These are phyloP conservation scores for Zaprionus africanus DNA, from an alignment of 1,140 invertebrate species.

Conservation along the genomic window DNA sequence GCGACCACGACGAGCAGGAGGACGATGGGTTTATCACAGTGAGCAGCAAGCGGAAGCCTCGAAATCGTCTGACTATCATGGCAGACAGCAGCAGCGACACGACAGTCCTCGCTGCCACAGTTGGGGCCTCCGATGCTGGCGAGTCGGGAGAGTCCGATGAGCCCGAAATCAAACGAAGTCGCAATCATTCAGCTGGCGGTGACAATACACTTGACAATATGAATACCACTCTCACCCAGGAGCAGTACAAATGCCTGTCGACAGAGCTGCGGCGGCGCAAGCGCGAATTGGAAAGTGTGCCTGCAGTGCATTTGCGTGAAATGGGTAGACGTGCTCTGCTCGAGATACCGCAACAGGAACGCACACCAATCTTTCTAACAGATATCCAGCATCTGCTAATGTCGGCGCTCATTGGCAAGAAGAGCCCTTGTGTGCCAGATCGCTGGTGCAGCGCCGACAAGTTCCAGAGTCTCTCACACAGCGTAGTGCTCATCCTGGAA, in stretches of 20 bases:
- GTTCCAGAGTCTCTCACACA: slow-evolving; percentile 88
- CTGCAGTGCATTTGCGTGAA: slow-evolving; percentile 87
- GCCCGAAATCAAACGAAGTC: slow-evolving; percentile 47
- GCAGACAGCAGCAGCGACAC: slow-evolving; percentile 26
- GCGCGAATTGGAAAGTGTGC: slow-evolving; percentile 85
- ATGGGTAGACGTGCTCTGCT: slow-evolving; percentile 87
- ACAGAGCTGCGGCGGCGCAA: slow-evolving; percentile 86
- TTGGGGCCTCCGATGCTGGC: slow-evolving; percentile 5
- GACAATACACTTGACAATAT: slow-evolving; percentile 51
- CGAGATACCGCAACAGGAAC: slow-evolving; percentile 84
- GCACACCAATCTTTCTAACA: slow-evolving; percentile 91
- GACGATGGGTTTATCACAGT: slow-evolving; percentile 67
- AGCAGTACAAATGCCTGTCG: slow-evolving; percentile 86
- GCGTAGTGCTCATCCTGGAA: slow-evolving; percentile 91
- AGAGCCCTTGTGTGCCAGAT: slow-evolving; percentile 88
- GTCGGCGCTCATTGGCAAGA: slow-evolving; percentile 89
- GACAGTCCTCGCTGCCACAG: neutral
- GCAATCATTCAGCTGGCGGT: slow-evolving; percentile 46
- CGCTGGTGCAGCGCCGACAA: slow-evolving; percentile 94
- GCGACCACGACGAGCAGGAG: slow-evolving; percentile 35
- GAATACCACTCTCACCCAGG: slow-evolving; percentile 77
- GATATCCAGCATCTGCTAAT: slow-evolving; percentile 93
- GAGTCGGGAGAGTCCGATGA: slow-evolving; percentile 27
- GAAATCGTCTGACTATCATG: slow-evolving; percentile 58
- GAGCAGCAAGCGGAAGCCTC: slow-evolving; percentile 60